Evolutionary conservation across 2,888 invertebrate species (phyloP).

Genomic region (Crematogaster levior): DNA sequence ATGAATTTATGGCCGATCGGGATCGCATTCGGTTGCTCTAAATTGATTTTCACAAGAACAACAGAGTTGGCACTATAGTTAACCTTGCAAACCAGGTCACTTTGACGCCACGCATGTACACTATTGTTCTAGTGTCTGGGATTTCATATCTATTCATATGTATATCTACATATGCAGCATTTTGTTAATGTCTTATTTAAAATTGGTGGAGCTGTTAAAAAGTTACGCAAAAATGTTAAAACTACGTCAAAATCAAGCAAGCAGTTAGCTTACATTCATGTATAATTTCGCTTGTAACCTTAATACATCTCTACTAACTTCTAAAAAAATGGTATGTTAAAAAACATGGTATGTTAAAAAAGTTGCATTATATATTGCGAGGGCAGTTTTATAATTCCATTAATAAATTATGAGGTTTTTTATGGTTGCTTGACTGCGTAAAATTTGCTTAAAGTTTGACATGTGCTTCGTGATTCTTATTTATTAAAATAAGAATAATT

Average conservation of each 20-base stretch:
- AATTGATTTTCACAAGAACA: slow-evolving; percentile 72
- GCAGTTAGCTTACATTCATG: not conserved
- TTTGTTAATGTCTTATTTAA: not conserved
- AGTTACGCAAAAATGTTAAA: not conserved
- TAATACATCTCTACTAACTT: not conserved
- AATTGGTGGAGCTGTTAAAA: not conserved
- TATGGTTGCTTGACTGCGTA: not conserved
- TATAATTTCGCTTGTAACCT: not conserved
- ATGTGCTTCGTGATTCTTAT: not conserved
- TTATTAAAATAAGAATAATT: too few species aligned
- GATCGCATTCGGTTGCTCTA: slow-evolving; percentile 68
- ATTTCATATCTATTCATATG: not conserved
- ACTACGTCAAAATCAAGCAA: not conserved
- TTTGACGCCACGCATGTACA: not conserved
- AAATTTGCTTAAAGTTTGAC: not conserved
- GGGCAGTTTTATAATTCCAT: not conserved
- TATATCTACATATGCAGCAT: not conserved
- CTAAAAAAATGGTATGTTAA: not conserved
- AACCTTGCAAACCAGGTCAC: slow-evolving; percentile 19
- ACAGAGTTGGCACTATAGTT: slow-evolving; percentile 51
- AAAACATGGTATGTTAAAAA: slow-evolving; percentile 16
- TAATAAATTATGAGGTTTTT: slow-evolving; percentile 19
- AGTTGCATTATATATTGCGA: not conserved
- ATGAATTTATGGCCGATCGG: slow-evolving; percentile 73
- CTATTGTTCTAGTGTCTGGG: not conserved